A percentile compares a stretch with the other conserved stretches of the same genome.
Conservation (phyloP, 2,797 vertebrate species). For the Diceros bicornis region DNA sequence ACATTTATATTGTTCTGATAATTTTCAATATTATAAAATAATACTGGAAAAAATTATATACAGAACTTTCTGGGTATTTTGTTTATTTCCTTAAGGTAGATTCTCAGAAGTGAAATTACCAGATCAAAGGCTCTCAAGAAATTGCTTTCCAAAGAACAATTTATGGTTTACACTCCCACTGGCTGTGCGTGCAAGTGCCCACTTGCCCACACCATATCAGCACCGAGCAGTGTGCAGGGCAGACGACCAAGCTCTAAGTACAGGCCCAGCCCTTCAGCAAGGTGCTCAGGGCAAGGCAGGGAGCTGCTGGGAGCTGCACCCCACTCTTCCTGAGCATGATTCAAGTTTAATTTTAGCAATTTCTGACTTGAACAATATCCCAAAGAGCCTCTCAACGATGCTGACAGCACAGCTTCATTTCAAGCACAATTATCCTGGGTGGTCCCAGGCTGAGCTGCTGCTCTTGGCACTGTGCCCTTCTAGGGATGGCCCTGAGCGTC, state of each 20-base stretch:
- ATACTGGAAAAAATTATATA: neutral
- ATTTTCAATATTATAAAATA: constrained; percentile 31
- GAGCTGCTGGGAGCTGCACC: neutral
- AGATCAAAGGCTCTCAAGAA: constrained; percentile 10
- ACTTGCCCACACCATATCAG: neutral
- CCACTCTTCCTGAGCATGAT: neutral
- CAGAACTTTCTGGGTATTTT: neutral
- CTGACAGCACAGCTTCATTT: neutral
- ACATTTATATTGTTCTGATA: neutral
- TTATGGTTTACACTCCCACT: neutral
- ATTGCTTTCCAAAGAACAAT: neutral
- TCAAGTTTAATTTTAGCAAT: neutral
- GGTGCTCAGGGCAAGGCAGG: neutral
- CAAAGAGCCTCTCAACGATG: neutral
- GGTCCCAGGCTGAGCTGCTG: neutral
- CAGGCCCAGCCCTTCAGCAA: neutral
- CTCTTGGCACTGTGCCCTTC: neutral
- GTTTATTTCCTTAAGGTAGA: neutral
- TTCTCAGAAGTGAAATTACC: neutral
- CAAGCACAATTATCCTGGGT: neutral
- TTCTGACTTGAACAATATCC: neutral
- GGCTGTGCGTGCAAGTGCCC: neutral
- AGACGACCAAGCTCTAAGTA: rapidly evolving
- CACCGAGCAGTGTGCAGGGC: neutral
- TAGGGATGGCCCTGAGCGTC: neutral